Percentiles rank a stretch among this genome's conserved stretches.
phyloP scores from a whole-genome alignment of 2,888 invertebrate species.

The Alloscopus bannaensis region DNA sequence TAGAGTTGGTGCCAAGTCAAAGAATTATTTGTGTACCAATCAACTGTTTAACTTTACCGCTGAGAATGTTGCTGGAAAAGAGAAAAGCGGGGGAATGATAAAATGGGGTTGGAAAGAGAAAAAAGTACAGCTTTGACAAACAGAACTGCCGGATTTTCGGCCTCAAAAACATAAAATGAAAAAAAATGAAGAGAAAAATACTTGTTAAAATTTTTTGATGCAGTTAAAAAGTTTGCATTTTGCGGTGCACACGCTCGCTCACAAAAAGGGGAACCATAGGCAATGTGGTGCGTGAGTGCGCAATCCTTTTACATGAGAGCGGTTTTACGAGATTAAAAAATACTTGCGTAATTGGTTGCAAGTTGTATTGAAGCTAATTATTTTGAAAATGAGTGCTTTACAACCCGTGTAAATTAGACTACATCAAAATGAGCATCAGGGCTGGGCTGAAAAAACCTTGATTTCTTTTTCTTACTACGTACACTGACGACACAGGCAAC shows the following conservation, averaged over 20 bases:
- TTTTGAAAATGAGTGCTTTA: neutral
- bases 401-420: neutral
- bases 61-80: conserved; percentile 44
- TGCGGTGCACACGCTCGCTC: too few relatives aligned
- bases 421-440: too few relatives aligned
- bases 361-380: conserved; percentile 23
- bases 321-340: too few relatives aligned
- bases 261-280: too few relatives aligned
- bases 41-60: conserved; percentile 58
- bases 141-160: conserved; percentile 25
- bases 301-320: too few relatives aligned
- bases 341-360: conserved; percentile 3
- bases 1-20: conserved; percentile 55
- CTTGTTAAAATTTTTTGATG: too few relatives aligned
- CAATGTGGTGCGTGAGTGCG: too few relatives aligned
- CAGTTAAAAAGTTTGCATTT: too few relatives aligned
- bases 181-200: conserved; percentile 25
- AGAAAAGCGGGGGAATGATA: neutral
- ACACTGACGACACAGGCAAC: too few relatives aligned
- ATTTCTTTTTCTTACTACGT: neutral
- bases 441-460: too few relatives aligned
- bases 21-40: conserved; percentile 63
- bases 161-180: conserved; percentile 36
- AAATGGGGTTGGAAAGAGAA: conserved; percentile 13
- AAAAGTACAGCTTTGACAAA: conserved; percentile 59